Percentiles rank a stretch among this genome's conserved stretches.
These are phyloP conservation scores for Ceyx cyanopectus DNA, from an alignment of 2,113 vertebrate species.

Conservation along the genomic window DNA sequence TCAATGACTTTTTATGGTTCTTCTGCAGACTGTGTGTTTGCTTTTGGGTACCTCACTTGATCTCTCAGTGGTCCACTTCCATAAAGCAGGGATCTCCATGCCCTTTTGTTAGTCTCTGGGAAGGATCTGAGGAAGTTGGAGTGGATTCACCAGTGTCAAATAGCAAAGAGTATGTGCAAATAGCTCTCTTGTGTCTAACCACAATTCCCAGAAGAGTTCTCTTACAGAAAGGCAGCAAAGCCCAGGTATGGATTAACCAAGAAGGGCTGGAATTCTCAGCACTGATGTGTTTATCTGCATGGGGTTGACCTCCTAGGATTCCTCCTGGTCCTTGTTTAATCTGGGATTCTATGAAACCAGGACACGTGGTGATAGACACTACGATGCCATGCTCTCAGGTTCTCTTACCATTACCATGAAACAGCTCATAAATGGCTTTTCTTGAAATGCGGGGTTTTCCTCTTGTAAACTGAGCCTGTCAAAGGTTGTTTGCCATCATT, in stretches of 20 bases:
- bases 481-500: not conserved
- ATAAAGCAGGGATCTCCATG: not conserved
- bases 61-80: not conserved
- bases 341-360: not conserved
- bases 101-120: not conserved
- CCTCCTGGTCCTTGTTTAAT: not conserved
- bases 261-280: not conserved
- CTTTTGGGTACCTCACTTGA: not conserved
- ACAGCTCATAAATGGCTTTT: not conserved
- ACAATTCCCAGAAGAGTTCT: not conserved
- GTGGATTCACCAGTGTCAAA: not conserved
- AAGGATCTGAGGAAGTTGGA: not conserved
- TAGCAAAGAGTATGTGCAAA: not conserved
- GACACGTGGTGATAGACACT: not conserved
- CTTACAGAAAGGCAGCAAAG: not conserved
- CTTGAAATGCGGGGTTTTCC: not conserved
- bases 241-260: not conserved
- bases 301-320: not conserved
- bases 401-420: not conserved
- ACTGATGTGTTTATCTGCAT: not conserved
- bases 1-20: not conserved
- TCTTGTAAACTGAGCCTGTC: not conserved
- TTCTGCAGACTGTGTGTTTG: not conserved
- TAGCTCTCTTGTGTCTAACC: not conserved
- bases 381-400: not conserved